Evolutionary conservation across 2,113 vertebrate species (phyloP), one percentile per base, ranked within the genome.

Genomic region (Heptranchias perlo): DNA sequence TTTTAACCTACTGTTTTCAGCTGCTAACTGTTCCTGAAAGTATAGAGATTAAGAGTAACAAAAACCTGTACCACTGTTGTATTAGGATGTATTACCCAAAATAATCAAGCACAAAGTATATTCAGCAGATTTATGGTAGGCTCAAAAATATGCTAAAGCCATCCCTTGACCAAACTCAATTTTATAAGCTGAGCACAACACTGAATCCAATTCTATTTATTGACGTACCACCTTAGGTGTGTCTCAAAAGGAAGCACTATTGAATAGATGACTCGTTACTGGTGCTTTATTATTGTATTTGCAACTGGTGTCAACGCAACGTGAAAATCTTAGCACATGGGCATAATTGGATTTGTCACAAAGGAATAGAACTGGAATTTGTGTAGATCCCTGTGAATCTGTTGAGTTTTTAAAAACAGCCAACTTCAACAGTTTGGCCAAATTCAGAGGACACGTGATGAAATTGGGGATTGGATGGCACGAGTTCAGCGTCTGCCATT

Each of bases 1-100:
- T 96, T 97, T 97, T 96, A 97, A 69, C 96, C 97, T 97, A 96
- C 97, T 97, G 96, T 98, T 98, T 97, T 99, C 98, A 97, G 98
- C 97, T 96, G 98, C 97, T 97, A 99, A 98, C 98, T 99, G 98
- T 97, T 98, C 98, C 96, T 98, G 97, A 97, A 99, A 69, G 4
- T 49, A 49, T 64, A 94, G 39, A 39, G 7, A 94, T 94, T 35
- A 94, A 44, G 21, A 65, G 52, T 54, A 92, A 62, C 54, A n/a
- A 39, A 92, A 39, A 62, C 6, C 16, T 82, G 16, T 39, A 44
- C 21, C 76, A 78, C 0, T 18, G 13, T 39, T 39, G 73, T 39
- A n/a, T 39, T 11, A 78, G n/a, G 11, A n/a, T 0, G 14, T 78
- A 82, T 82, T 82, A 31, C 1, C 4, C 23, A 78, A 78, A 78